Evolutionary conservation across 2,888 invertebrate species (phyloP).

Genomic region (Mythimna pallens): DNA sequence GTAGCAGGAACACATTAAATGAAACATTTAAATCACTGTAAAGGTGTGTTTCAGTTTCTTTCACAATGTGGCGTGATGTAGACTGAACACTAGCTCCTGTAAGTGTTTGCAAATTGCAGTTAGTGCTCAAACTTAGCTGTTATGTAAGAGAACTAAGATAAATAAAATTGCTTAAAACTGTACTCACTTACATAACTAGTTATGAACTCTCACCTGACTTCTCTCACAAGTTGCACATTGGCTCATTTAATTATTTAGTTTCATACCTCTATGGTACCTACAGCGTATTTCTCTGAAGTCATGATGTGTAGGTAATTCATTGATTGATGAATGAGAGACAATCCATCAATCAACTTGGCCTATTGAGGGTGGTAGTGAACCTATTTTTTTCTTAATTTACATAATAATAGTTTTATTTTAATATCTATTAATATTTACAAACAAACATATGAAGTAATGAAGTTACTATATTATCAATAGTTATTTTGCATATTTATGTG

Average conservation of each 20-base stretch:
- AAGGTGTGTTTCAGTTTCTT: slow-evolving; percentile 10
- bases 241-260: slow-evolving; percentile 14
- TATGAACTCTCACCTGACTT: slow-evolving; percentile 37
- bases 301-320: not conserved
- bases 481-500: slow-evolving; percentile 26
- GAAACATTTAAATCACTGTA: slow-evolving; percentile 6
- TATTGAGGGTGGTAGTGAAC: not conserved
- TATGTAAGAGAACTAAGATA: slow-evolving; percentile 50
- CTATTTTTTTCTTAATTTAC: not conserved
- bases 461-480: not conserved
- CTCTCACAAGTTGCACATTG: slow-evolving; percentile 12
- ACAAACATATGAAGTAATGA: slow-evolving; percentile 7
- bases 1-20: slow-evolving; percentile 16
- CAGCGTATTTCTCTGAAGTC: not conserved
- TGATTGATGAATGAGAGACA: not conserved
- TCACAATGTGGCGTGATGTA: slow-evolving; percentile 10
- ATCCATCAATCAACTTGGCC: not conserved
- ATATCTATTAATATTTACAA: not conserved
- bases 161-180: slow-evolving; percentile 47
- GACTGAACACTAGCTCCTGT: not conserved
- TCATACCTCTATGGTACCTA: not conserved
- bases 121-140: slow-evolving; percentile 23
- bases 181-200: slow-evolving; percentile 42
- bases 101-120: slow-evolving; percentile 12
- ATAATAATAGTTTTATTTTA: not conserved